These are phyloP conservation scores for Syritta pipiens DNA, from an alignment of 2,888 invertebrate species.

Conservation along the genomic window DNA sequence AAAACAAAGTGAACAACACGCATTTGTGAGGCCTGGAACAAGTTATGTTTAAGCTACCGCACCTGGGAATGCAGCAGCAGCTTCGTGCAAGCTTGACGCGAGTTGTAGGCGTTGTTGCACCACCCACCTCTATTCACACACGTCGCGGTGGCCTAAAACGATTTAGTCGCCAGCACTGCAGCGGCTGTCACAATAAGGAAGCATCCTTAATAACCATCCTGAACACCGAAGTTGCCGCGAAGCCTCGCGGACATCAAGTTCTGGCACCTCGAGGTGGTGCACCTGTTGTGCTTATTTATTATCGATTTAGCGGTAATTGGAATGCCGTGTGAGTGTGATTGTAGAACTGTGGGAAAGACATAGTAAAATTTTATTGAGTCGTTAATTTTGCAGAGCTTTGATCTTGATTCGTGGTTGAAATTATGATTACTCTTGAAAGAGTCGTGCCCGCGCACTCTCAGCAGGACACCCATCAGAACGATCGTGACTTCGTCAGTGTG, in stretches of 20 bases:
- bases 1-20: conserved; percentile 15
- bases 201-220: too few species aligned
- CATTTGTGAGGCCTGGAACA: conserved; percentile 6
- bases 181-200: too few species aligned
- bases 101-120: too few species aligned
- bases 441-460: conserved; percentile 32
- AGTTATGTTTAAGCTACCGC: conserved; percentile 4
- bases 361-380: conserved; percentile 62
- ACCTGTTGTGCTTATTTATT: too few species aligned
- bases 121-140: too few species aligned
- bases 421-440: neutral
- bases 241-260: too few species aligned
- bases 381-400: conserved; percentile 45
- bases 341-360: conserved; percentile 34
- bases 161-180: too few species aligned
- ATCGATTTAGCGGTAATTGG: neutral
- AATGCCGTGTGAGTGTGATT: neutral
- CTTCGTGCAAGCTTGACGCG: too few species aligned
- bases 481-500: conserved; percentile 63
- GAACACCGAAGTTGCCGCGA: too few species aligned
- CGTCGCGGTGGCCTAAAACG: too few species aligned
- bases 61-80: conserved; percentile 42
- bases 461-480: conserved; percentile 44
- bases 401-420: conserved; percentile 46
- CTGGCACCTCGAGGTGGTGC: too few species aligned